Evolutionary conservation across 2,113 vertebrate genomes (phyloP).

Genomic region (Cephalopholis sonnerati): DNA sequence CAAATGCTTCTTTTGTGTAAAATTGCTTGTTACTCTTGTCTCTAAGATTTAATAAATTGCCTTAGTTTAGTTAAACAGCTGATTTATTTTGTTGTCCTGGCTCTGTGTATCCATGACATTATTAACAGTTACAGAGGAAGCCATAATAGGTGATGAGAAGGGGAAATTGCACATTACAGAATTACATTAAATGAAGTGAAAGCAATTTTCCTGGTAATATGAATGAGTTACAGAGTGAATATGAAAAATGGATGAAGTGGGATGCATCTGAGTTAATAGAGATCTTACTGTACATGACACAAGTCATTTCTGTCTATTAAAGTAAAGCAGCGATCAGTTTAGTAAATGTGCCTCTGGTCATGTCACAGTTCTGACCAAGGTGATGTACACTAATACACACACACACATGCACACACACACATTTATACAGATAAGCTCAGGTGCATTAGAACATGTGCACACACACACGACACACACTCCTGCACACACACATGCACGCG

Average conservation of each 20-base stretch:
- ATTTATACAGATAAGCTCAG: constrained; percentile 23
- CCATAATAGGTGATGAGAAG: constrained; percentile 26
- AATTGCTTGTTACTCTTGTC: not conserved
- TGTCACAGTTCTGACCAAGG: constrained; percentile 11
- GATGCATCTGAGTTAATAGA: constrained; percentile 39
- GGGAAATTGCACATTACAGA: constrained; percentile 50
- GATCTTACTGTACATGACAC: constrained; percentile 39
- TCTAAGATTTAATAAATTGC: constrained; percentile 13
- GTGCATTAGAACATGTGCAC: constrained; percentile 12
- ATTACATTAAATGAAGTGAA: constrained; percentile 47
- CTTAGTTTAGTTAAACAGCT: constrained; percentile 7
- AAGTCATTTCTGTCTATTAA: constrained; percentile 54
- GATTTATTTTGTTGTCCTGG: constrained; percentile 22
- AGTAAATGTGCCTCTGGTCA: constrained; percentile 34
- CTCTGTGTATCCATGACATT: constrained; percentile 8
- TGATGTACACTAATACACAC: constrained; percentile 8
- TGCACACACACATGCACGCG: not conserved
- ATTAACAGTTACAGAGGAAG: constrained; percentile 28
- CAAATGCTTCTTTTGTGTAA: not conserved
- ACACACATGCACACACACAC: not conserved
- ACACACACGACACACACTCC: constrained; percentile 11
- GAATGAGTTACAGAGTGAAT: constrained; percentile 35
- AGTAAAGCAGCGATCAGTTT: constrained; percentile 46
- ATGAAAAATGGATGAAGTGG: constrained; percentile 50
- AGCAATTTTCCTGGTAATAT: constrained; percentile 45